These are phyloP conservation scores for Galendromus occidentalis DNA, from an alignment of 1,140 invertebrate genomes.

Conservation along the genomic window DNA sequence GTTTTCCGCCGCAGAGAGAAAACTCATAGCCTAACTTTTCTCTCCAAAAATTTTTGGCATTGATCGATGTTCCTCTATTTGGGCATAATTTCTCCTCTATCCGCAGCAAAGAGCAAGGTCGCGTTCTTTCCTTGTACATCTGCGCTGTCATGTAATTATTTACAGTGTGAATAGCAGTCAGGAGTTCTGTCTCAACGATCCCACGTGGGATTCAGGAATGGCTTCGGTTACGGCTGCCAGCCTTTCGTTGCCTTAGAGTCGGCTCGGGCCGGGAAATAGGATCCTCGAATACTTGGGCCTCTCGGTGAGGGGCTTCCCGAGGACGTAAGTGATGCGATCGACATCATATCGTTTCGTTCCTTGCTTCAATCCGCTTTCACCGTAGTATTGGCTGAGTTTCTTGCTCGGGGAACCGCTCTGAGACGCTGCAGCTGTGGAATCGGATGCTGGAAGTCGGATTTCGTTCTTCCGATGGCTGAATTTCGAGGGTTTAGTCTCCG, in stretches of 20 bases:
- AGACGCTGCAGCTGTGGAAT: neutral
- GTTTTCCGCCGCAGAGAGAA: too few species aligned
- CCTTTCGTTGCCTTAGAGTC: neutral
- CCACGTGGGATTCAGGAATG: neutral
- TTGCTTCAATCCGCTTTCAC: neutral
- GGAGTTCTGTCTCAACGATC: too few species aligned
- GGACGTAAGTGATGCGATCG: neutral
- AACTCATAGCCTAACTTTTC: too few species aligned
- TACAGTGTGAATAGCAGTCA: too few species aligned
- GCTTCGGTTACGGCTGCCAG: neutral
- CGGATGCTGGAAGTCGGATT: neutral
- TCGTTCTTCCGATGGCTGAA: neutral
- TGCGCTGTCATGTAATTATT: too few species aligned
- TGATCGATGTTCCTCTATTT: too few species aligned
- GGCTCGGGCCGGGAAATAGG: neutral
- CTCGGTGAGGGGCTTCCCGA: neutral
- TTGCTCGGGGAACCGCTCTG: neutral
- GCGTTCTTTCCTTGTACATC: too few species aligned
- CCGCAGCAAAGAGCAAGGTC: too few species aligned
- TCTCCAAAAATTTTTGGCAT: too few species aligned
- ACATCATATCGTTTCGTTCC: neutral
- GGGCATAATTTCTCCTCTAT: too few species aligned
- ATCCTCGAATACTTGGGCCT: neutral
- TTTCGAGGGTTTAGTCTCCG: neutral
- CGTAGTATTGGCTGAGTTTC: neutral